A percentile compares a stretch with the other conserved stretches of the same genome.
Evolutionary conservation across 2,888 invertebrate genomes (phyloP).

Genomic region (Nebria brevicollis): DNA sequence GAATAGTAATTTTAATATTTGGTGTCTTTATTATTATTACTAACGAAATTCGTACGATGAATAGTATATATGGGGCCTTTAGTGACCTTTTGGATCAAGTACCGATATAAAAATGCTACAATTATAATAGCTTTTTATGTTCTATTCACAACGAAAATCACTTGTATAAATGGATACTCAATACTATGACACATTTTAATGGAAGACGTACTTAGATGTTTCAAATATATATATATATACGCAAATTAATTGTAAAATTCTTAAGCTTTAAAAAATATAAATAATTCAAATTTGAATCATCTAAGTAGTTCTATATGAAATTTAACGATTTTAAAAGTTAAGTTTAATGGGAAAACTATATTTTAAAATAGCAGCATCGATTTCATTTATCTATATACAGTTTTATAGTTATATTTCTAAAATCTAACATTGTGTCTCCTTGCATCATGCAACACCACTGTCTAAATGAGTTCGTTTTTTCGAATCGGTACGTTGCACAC

Average conservation of each 20-base stretch:
- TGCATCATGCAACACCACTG: slow-evolving; percentile 63
- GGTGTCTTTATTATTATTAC: slow-evolving; percentile 38
- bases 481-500: slow-evolving; percentile 64
- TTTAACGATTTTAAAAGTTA: too few relatives aligned
- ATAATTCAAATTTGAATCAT: neutral
- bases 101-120: slow-evolving; percentile 38
- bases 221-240: too few relatives aligned
- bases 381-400: neutral
- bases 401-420: slow-evolving; percentile 8
- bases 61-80: neutral
- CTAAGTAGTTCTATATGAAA: neutral
- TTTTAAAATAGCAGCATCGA: neutral
- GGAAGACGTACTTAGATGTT: slow-evolving; percentile 23
- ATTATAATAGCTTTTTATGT: slow-evolving; percentile 23
- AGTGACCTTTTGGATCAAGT: slow-evolving; percentile 20
- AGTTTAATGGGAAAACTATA: neutral
- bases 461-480: slow-evolving; percentile 64
- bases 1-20: slow-evolving; percentile 23
- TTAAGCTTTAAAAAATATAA: neutral
- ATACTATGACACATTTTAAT: slow-evolving; percentile 12
- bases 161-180: slow-evolving; percentile 35
- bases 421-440: slow-evolving; percentile 41
- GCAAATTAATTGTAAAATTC: neutral
- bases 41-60: neutral
- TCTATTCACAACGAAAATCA: slow-evolving; percentile 39